A percentile compares a stretch with the other conserved stretches of the same genome.
These are phyloP conservation scores for Ennomos quercinarius DNA, from an alignment of 2,888 invertebrate species.

Conservation along the genomic window DNA sequence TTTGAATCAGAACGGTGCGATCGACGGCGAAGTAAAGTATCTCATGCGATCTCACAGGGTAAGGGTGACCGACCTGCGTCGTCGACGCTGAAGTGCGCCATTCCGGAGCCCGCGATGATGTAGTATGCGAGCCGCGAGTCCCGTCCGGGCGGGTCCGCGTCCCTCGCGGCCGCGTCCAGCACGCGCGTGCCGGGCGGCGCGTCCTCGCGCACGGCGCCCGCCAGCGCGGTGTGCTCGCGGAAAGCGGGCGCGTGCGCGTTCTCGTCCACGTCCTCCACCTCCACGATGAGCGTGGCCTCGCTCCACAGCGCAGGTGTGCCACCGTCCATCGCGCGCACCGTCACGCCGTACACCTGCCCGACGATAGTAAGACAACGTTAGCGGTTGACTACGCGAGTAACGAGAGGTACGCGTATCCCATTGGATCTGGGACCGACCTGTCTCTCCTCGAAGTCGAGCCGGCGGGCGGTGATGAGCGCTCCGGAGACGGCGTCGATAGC, in stretches of 20 bases:
- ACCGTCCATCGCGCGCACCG: constrained; percentile 93
- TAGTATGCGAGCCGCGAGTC: constrained; percentile 94
- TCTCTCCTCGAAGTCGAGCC: constrained; percentile 94
- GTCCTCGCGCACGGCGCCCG: constrained; percentile 92
- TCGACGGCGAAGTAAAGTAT: too few species aligned
- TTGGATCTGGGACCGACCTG: constrained; percentile 67
- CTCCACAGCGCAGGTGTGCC: constrained; percentile 93
- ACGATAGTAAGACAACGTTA: neutral
- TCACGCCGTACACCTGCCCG: constrained; percentile 92
- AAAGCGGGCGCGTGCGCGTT: constrained; percentile 94
- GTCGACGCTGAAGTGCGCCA: constrained; percentile 96
- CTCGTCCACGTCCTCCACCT: constrained; percentile 97
- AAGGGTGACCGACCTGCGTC: constrained; percentile 87
- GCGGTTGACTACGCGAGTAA: too few species aligned
- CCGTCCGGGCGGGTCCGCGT: constrained; percentile 92
- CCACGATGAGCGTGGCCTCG: constrained; percentile 92
- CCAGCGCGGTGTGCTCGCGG: constrained; percentile 89
- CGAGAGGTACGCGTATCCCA: too few species aligned
- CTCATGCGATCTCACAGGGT: neutral
- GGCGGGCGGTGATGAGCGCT: constrained; percentile 91
- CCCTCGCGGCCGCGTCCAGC: constrained; percentile 91
- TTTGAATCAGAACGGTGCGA: too few species aligned
- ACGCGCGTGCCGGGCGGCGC: constrained; percentile 91
- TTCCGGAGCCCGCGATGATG: constrained; percentile 94
- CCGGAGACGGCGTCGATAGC: constrained; percentile 94